Evolutionary conservation across 2,888 invertebrate genomes (phyloP).

Genomic region (Idaea aversata): DNA sequence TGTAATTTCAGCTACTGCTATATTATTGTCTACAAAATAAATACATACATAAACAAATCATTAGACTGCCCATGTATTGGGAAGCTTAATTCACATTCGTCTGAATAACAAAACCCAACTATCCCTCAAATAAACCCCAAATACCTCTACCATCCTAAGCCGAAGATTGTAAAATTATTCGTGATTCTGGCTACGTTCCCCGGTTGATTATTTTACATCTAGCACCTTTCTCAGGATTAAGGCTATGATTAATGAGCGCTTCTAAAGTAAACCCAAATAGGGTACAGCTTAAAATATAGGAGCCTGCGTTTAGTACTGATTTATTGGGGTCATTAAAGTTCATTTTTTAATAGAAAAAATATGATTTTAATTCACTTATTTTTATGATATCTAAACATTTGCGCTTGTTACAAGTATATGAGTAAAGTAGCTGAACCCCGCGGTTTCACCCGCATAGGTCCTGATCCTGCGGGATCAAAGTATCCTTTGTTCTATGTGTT

Average conservation of each 20-base stretch:
- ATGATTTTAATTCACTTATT: neutral
- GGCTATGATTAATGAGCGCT: constrained; percentile 26
- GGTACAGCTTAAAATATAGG: neutral
- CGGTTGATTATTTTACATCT: constrained; percentile 26
- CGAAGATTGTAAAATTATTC: constrained; percentile 16
- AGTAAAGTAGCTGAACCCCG: too few species aligned
- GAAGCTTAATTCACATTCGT: neutral
- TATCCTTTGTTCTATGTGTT: too few species aligned
- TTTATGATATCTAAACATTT: too few species aligned
- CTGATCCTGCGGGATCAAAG: too few species aligned
- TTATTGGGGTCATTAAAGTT: neutral
- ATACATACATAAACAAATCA: neutral
- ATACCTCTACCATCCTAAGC: constrained; percentile 2
- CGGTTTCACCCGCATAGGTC: too few species aligned
- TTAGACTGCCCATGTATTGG: neutral
- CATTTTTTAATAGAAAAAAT: neutral
- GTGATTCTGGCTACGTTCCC: constrained; percentile 7
- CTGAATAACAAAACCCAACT: neutral
- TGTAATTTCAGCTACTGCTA: too few species aligned
- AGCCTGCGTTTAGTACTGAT: neutral
- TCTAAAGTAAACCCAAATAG: constrained; percentile 1
- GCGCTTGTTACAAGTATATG: too few species aligned
- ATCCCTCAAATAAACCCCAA: neutral
- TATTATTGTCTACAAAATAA: neutral
- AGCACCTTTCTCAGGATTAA: constrained; percentile 26